These are phyloP conservation scores for Salvelinus fontinalis DNA, from an alignment of 2,113 vertebrate species.

Conservation along the genomic window DNA sequence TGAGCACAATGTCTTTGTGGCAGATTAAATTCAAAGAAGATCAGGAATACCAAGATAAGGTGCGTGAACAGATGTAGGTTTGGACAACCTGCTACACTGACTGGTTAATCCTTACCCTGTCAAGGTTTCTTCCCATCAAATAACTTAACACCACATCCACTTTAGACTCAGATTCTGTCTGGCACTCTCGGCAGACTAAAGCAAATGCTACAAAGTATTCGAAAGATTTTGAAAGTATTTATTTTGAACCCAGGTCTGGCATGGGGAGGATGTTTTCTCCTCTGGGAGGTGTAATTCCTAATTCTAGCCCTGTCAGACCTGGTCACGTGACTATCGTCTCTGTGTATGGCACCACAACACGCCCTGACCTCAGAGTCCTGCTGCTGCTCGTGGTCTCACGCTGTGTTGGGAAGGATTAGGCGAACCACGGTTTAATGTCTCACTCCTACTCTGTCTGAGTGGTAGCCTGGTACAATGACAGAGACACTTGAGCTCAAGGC, in stretches of 20 bases:
- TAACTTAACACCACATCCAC: not conserved
- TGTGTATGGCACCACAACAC: not conserved
- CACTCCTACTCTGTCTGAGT: not conserved
- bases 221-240: too few relatives aligned
- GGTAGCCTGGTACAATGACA: not conserved
- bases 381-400: not conserved
- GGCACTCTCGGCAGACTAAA: too few relatives aligned
- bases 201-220: too few relatives aligned
- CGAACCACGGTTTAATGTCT: not conserved
- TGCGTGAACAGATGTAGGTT: not conserved
- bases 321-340: not conserved
- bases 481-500: too few relatives aligned
- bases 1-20: not conserved
- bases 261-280: not conserved
- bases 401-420: not conserved
- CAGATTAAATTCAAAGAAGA: not conserved
- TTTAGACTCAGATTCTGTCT: too few relatives aligned
- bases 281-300: conserved; percentile 13
- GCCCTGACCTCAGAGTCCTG: conserved; percentile 3
- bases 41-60: not conserved
- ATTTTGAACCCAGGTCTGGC: too few relatives aligned
- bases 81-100: not conserved
- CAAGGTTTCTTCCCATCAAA: not conserved
- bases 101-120: not conserved
- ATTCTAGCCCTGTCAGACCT: conserved; percentile 20